phyloP scores from a whole-genome alignment of 2,888 invertebrate genomes.

The Synanthedon andrenaeformis region DNA sequence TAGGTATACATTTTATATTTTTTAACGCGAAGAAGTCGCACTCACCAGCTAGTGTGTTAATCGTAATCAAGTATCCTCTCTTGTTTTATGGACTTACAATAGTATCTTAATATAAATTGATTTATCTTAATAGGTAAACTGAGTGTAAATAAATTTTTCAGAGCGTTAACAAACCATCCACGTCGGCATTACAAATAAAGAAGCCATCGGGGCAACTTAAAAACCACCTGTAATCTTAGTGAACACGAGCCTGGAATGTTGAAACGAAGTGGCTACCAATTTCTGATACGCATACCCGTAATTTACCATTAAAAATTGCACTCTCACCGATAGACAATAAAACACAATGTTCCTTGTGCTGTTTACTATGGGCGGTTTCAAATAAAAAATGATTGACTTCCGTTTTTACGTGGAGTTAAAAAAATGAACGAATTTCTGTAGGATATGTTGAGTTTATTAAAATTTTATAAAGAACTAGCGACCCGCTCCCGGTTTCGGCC shows the following conservation, averaged over 20 bases:
- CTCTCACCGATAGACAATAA: conserved; percentile 24
- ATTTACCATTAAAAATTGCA: conserved; percentile 24
- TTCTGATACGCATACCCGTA: conserved; percentile 38
- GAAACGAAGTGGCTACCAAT: conserved; percentile 57
- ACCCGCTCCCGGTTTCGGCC: no score
- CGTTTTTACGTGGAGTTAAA: conserved; percentile 24
- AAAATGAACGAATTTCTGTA: neutral
- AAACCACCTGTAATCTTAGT: conserved; percentile 54
- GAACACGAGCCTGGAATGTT: conserved; percentile 52
- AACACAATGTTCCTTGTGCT: conserved; percentile 20
- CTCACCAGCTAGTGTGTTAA: no score
- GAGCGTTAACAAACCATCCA: no score
- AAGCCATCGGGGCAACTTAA: conserved; percentile 41
- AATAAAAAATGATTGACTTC: conserved; percentile 16
- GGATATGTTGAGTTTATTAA: neutral
- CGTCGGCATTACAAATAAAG: conserved; percentile 35
- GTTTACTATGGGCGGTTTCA: conserved; percentile 10
- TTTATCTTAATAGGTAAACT: no score
- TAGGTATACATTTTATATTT: no score
- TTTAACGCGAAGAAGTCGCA: no score
- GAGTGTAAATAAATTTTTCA: no score
- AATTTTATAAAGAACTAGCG: neutral
- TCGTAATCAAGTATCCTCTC: no score
- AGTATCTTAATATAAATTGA: no score
- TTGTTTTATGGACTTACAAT: no score